Evolutionary conservation across 2,888 invertebrate genomes (phyloP).

Genomic region (Clivina fossor): DNA sequence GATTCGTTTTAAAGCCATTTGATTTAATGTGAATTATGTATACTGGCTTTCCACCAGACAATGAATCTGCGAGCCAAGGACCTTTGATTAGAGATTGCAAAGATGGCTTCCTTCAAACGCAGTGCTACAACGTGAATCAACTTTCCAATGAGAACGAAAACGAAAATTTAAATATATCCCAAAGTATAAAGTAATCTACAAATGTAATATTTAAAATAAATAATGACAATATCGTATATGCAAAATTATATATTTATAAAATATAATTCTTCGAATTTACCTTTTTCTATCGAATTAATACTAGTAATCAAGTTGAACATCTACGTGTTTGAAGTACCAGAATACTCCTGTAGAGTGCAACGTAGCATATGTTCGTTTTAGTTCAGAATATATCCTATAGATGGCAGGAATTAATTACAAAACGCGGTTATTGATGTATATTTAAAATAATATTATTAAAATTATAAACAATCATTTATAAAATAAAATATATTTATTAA

Average conservation of each 20-base stretch:
- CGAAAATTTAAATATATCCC: constrained; percentile 25
- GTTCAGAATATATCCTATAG: background rate
- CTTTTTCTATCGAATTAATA: constrained; percentile 27
- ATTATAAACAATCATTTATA: background rate
- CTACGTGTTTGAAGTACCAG: constrained; percentile 24
- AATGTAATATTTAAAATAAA: constrained; percentile 6
- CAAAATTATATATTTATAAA: background rate
- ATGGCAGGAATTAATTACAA: background rate
- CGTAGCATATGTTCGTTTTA: background rate
- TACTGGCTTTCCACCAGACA: constrained; percentile 78
- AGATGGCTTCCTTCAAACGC: constrained; percentile 83
- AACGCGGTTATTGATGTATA: background rate
- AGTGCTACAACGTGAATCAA: constrained; percentile 73
- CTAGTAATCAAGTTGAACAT: constrained; percentile 32
- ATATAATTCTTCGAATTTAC: constrained; percentile 18
- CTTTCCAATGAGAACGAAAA: constrained; percentile 24
- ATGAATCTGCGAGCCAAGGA: constrained; percentile 81
- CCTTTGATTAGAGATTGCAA: constrained; percentile 84
- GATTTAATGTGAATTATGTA: constrained; percentile 67
- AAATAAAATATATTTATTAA: background rate
- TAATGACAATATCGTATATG: constrained; percentile 5
- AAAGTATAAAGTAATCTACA: constrained; percentile 23
- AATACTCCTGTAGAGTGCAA: constrained; percentile 22
- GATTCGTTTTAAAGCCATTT: constrained; percentile 97
- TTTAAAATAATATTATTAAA: background rate